Evolutionary conservation across 1,140 invertebrate genomes (phyloP), one percentile per base, ranked within the genome.

Genomic region (Euura saliciscinereae): DNA sequence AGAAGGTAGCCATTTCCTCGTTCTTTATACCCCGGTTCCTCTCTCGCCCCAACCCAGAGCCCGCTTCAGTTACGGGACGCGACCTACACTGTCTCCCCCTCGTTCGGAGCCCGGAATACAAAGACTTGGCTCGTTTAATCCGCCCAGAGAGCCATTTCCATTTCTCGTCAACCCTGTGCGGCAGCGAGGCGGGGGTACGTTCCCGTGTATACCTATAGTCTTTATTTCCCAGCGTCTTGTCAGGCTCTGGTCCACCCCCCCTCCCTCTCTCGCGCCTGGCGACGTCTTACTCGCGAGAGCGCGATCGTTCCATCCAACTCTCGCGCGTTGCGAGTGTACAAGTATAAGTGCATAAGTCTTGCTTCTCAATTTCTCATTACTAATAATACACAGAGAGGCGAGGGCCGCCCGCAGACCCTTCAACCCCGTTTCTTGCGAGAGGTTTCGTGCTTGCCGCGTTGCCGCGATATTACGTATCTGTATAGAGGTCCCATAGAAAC

Each of bases 51-150:
- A 28, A 28, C 28, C 28, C 28, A 28, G 28, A 28, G 28, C 28
- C 28, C 28, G 28, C 28, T 28, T 28, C 28, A 28, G 28, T 28
- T 28, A 28, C 28, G 10, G 8, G 51, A 3, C 5, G 28, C 28
- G 51, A 59, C 51, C 51, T 59, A 59, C 51, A 59, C 51, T 59
- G 51, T 59, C 51, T 59, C 51, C 51, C 28, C 51, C 51, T 59
- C 51, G 51, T 59, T 59, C 13, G 8, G 51, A 59, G 51, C 51
- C 51, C 51, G 51, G 51, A 59, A 59, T 59, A 59, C 51, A 59
- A 59, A 59, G 51, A 59, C 51, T 59, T 59, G 51, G 8, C 51
- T 59, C 51, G 51, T 59, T 59, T 59, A 59, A 59, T 59, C 51
- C 51, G 51, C 51, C 51, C 51, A 6, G 51, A 59, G 51, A 59